Evolutionary conservation across 2,888 invertebrate genomes (phyloP), one percentile per base, ranked within the genome.

Genomic region (Chrysotoxum bicinctum): DNA sequence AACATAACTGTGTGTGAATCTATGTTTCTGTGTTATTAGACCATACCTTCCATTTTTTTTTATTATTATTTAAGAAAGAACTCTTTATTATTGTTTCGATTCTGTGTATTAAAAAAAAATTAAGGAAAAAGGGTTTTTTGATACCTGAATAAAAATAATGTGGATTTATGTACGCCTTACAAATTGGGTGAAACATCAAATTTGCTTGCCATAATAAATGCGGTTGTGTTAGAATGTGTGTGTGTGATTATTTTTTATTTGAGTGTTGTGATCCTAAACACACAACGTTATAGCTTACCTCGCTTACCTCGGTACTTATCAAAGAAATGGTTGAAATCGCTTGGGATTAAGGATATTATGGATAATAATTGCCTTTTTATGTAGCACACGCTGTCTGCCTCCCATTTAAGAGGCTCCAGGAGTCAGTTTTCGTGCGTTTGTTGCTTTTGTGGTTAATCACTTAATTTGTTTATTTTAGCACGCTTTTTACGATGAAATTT

Each of bases 401-500:
- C 35, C 45, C 16, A 9, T 45, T 35, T 48, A 7, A 35, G 30
- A 19, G 19, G 26, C n/a, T 26, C 1, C 5, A 19, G 19, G 32
- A 32, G 32, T 10, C 1, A 10, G 21, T 43, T 32, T 68, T 48
- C 40, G 48, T 60, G 12, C 7, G 21, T 45, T 66, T 62, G 45
- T 73, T 48, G 3, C 32, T 48, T 74, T 50, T 60, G 32, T 30
- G 68, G 62, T 52, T 74, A 74, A 79, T 74, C 40, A 50, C 79
- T 79, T 66, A 66, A 66, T 74, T 79, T 74, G 50, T 78, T 72
- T 45, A 60, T 62, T 77, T 52, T 35, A 64, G n/a, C 62, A 72
- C 70, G 62, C 32, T 60, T 54, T 32, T 66, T 66, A 60, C 19
- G 62, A 26, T 62, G 23, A 35, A 52, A 35, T 70, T 21, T 21